Base-by-base conservation (phyloP, 2,113 vertebrate species). In the Daubentonia madagascariensis region DNA sequence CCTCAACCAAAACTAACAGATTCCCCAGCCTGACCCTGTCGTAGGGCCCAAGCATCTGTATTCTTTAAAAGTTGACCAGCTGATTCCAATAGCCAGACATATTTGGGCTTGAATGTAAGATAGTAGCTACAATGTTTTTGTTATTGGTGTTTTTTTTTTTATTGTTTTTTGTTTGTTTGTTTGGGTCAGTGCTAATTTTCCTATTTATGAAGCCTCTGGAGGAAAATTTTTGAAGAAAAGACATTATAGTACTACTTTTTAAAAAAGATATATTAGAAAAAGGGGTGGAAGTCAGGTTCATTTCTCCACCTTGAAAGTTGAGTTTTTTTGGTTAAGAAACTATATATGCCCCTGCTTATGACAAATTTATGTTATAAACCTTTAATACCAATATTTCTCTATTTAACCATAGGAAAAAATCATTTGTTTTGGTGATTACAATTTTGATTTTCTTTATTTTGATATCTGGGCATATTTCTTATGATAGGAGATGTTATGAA, bases 401-500 rank as follows among this genome's bases (percentile, higher is more conserved):
- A 25, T 86, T 86, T 75, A 91, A 67, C n/a, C 20, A 81, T 57
- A 87, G 37, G 45, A 75, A 50, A 59, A 76, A 50, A 32, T 75
- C 9, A 89, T 83, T 92, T 90, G 72, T 79, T 83, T 97, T 61
- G 52, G 57, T 57, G 85, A 68, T 83, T 65, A 28, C 61, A 75
- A 86, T 93, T 83, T 43, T 94, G 10, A 65, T 75, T 91, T 89
- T 22, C 23, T 93, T 92, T 65, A 85, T 85, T 94, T 97, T 92
- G 48, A 48, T 40, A 89, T 67, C 32, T 40, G 57, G 40, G 12
- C 23, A 94, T 85, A 81, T 90, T 90, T 85, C n/a, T 92, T 89
- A 68, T 89, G 35, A 68, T 57, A 76, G 25, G 14, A 8, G 20
- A 52, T 78, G 52, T 75, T 78, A 17, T 91, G 35, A 61, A 92